Percentiles rank a stretch among this genome's conserved stretches.
phyloP scores from a whole-genome alignment of 2,888 invertebrate species.

The Autographa gamma region DNA sequence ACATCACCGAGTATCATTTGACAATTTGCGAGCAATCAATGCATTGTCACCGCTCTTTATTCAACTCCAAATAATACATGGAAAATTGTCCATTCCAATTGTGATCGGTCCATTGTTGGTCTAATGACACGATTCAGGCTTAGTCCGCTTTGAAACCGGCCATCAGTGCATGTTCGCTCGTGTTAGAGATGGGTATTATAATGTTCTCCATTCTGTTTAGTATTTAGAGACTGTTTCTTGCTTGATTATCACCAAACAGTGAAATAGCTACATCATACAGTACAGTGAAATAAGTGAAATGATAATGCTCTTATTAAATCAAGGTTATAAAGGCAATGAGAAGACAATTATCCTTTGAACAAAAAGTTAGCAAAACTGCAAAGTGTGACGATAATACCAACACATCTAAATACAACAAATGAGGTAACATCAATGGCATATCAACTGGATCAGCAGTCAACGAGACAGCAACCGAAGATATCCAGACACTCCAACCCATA shows the following conservation, averaged over 20 bases:
- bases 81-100: conserved; percentile 87
- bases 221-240: conserved; percentile 27
- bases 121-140: conserved; percentile 86
- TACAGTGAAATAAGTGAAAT: conserved; percentile 24
- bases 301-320: not conserved
- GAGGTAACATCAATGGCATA: conserved; percentile 74
- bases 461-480: conserved; percentile 73
- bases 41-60: conserved; percentile 89
- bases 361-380: not conserved
- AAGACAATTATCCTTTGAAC: conserved; percentile 5
- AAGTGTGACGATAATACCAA: not conserved
- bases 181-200: conserved; percentile 66
- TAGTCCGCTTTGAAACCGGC: conserved; percentile 77
- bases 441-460: conserved; percentile 67
- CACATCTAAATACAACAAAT: conserved; percentile 35
- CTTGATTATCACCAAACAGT: conserved; percentile 19
- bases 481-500: conserved; percentile 89
- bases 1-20: conserved; percentile 87
- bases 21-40: conserved; percentile 89
- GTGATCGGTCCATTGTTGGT: conserved; percentile 82
- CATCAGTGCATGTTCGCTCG: conserved; percentile 79
- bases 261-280: not conserved
- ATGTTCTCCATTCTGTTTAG: conserved; percentile 26
- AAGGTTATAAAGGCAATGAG: conserved; percentile 8
- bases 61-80: conserved; percentile 88